Evolutionary conservation across 2,797 vertebrate genomes (phyloP), one percentile per base, ranked within the genome.

Genomic region (Tamandua tetradactyla): DNA sequence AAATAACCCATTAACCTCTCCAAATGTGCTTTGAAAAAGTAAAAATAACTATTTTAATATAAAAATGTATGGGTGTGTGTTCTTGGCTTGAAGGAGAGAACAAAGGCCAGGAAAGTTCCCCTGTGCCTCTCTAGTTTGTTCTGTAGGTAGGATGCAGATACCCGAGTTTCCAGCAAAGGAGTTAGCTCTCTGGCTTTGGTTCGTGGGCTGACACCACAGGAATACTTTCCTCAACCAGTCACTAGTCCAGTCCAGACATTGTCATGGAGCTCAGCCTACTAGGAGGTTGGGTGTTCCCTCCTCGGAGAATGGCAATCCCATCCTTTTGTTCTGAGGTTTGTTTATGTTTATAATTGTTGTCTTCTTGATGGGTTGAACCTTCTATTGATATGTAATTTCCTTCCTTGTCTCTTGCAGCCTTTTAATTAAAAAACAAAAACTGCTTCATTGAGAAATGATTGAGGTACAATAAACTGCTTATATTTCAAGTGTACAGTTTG

Each of bases 1-100:
- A n/a, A n/a, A n/a, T n/a, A n/a, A n/a, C n/a, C n/a, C n/a, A n/a
- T n/a, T n/a, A n/a, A n/a, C n/a, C n/a, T n/a, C n/a, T n/a, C n/a
- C n/a, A n/a, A n/a, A n/a, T n/a, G n/a, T n/a, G n/a, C n/a, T n/a
- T 88, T 91, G 72, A 68, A 72, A 74, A 95, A 61, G 9, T 83
- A 72, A 57, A 83, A 25, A 55, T 30, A 40, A 55, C 71, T 82
- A 64, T 69, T 87, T 92, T 71, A 83, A 74, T 47, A 57, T 52
- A 61, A 87, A 79, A 89, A 69, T 13, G 14, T 44, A 35, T 7
- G 35, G 62, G 8, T 25, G 23, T 49, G 14, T 42, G 20, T 81
- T 57, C 32, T 64, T 66, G 37, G 25, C 32, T 61, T 61, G 84
- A 47, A 12, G 18, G 15, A 69, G 59, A 91, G 23, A 5, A 12